A percentile compares a stretch with the other conserved stretches of the same genome.
phyloP scores from a whole-genome alignment of 2,113 vertebrate species.

The Mustela nigripes region DNA sequence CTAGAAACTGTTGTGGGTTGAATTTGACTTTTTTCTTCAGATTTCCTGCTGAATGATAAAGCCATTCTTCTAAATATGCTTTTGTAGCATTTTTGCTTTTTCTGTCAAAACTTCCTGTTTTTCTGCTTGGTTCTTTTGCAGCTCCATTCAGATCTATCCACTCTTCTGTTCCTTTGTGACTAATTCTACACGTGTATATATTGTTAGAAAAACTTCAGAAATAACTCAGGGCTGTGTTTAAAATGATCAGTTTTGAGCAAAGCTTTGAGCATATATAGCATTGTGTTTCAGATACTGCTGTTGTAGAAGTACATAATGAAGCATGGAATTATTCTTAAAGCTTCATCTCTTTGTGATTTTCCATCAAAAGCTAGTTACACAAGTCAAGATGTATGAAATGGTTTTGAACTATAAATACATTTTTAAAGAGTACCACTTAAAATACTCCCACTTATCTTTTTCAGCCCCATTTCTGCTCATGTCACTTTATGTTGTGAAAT shows the following conservation, averaged over 20 bases:
- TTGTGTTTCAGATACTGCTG: slow-evolving; percentile 10
- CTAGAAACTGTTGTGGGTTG: background rate
- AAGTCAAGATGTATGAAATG: background rate
- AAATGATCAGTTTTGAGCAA: slow-evolving; percentile 32
- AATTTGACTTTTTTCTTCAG: background rate
- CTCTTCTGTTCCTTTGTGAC: background rate
- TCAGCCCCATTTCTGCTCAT: background rate
- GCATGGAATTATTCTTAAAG: slow-evolving; percentile 15
- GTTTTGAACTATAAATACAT: background rate
- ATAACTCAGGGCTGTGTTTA: background rate
- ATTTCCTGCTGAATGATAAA: slow-evolving; percentile 11
- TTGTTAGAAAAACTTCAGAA: background rate
- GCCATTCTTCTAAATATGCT: slow-evolving; percentile 32
- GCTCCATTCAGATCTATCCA: background rate
- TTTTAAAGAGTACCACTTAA: slow-evolving; percentile 17
- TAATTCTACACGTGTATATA: background rate
- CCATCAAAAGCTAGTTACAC: background rate
- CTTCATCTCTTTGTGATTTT: background rate
- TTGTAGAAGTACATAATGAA: background rate
- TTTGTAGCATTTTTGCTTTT: slow-evolving; percentile 41
- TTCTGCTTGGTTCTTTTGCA: slow-evolving; percentile 4
- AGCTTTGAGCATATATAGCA: background rate
- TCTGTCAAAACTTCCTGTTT: slow-evolving; percentile 28
- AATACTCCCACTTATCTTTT: background rate
- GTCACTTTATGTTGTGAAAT: background rate